Percentiles rank a stretch among this genome's conserved stretches.
Conservation (phyloP, 2,888 invertebrate species). For the Eristalis tenax region DNA sequence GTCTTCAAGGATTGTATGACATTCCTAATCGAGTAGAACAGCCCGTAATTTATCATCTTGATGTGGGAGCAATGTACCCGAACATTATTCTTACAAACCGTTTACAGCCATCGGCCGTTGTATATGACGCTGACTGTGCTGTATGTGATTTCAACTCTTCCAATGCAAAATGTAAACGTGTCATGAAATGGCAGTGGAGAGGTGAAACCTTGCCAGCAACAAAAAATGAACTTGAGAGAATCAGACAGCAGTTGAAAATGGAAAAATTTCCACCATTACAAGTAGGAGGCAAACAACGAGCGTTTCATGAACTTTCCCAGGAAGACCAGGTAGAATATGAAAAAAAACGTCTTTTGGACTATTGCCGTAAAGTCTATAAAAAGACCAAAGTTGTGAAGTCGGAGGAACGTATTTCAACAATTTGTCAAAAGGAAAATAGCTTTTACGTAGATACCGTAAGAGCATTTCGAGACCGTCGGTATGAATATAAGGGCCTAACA, state of each 20-base stretch:
- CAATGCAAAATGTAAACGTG: slow-evolving; percentile 93
- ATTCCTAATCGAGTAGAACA: slow-evolving; percentile 94
- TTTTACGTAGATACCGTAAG: slow-evolving; percentile 99
- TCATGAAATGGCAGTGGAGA: slow-evolving; percentile 99
- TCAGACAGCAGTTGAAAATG: slow-evolving; percentile 97
- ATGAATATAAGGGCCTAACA: slow-evolving; percentile 96
- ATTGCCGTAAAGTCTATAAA: slow-evolving; percentile 97
- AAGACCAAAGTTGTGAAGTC: slow-evolving; percentile 93
- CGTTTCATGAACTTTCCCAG: slow-evolving; percentile 92
- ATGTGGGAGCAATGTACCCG: slow-evolving; percentile 99
- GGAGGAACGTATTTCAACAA: slow-evolving; percentile 93
- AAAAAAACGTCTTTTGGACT: slow-evolving; percentile 96
- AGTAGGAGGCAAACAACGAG: slow-evolving; percentile 90
- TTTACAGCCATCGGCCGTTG: slow-evolving; percentile 97
- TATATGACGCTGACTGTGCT: slow-evolving; percentile 94
- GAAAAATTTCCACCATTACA: slow-evolving; percentile 94
- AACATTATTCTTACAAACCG: slow-evolving; percentile 99
- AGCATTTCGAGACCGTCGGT: slow-evolving; percentile 93
- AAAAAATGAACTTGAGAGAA: slow-evolving; percentile 93
- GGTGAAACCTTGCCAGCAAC: slow-evolving; percentile 82
- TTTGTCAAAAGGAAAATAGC: slow-evolving; percentile 98
- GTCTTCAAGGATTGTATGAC: slow-evolving; percentile 88
- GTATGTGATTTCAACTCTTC: slow-evolving; percentile 97
- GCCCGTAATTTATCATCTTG: slow-evolving; percentile 98
- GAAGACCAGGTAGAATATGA: slow-evolving; percentile 93